Evolutionary conservation across 2,888 invertebrate genomes (phyloP).

Genomic region (Icerya purchasi): DNA sequence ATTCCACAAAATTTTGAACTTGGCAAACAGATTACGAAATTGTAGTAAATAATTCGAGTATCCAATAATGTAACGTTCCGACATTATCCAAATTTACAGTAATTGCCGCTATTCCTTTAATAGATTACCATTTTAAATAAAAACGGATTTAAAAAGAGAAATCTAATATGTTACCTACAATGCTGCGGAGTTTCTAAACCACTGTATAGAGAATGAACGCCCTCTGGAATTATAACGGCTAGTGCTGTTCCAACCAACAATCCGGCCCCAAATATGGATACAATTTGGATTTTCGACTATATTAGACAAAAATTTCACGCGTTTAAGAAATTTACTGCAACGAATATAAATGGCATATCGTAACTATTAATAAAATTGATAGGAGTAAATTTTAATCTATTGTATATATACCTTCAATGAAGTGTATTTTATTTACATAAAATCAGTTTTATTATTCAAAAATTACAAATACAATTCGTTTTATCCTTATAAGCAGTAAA

Average conservation of each 20-base stretch:
- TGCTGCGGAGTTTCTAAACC: slow-evolving; percentile 13
- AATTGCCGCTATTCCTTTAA: no score
- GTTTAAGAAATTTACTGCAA: not conserved
- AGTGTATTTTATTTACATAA: not conserved
- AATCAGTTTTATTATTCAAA: slow-evolving; percentile 3
- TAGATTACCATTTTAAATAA: no score
- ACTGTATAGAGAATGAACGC: slow-evolving; percentile 56
- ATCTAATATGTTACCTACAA: not conserved
- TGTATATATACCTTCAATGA: slow-evolving; percentile 3
- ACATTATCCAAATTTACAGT: no score
- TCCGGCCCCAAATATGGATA: slow-evolving; percentile 91
- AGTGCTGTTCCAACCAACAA: slow-evolving; percentile 90
- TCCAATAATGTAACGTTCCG: no score
- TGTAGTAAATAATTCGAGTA: no score
- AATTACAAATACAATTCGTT: slow-evolving; percentile 4
- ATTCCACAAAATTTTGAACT: no score
- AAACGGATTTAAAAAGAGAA: no score
- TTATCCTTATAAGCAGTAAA: no score
- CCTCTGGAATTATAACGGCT: slow-evolving; percentile 96
- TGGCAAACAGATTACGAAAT: no score
- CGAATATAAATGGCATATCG: slow-evolving; percentile 9
- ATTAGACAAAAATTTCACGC: slow-evolving; percentile 22
- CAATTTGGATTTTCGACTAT: slow-evolving; percentile 78
- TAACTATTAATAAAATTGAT: no score
- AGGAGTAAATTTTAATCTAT: no score